Evolutionary conservation across 2,888 invertebrate species (phyloP).

Genomic region (Thumatha senex): DNA sequence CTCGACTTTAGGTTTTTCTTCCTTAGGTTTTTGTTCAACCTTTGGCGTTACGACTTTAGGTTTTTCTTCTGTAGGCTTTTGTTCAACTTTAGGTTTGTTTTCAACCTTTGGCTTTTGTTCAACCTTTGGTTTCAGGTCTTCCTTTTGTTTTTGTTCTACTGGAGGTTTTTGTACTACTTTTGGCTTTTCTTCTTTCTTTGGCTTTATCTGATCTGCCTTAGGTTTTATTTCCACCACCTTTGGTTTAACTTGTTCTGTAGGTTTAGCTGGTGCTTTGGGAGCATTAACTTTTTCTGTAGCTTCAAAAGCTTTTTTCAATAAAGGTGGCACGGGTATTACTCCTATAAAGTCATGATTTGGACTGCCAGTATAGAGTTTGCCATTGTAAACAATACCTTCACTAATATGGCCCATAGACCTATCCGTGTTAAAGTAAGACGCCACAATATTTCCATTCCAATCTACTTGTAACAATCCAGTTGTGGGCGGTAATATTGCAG

Average conservation of each 20-base stretch:
- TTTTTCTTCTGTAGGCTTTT: slow-evolving; percentile 27
- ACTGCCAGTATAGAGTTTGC: slow-evolving; percentile 86
- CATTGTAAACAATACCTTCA: slow-evolving; percentile 86
- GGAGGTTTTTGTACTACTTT: slow-evolving; percentile 26
- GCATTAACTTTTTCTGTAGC: slow-evolving; percentile 12
- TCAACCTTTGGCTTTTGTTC: slow-evolving; percentile 25
- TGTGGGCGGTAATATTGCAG: slow-evolving; percentile 62
- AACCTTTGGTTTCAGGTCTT: slow-evolving; percentile 25
- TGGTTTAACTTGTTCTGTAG: slow-evolving; percentile 4
- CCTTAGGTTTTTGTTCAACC: slow-evolving; percentile 17
- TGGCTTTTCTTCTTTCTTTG: slow-evolving; percentile 8
- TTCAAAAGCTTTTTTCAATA: slow-evolving; percentile 67
- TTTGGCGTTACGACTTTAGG: slow-evolving; percentile 33
- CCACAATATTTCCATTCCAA: slow-evolving; percentile 88
- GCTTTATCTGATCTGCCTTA: slow-evolving; percentile 13
- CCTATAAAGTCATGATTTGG: slow-evolving; percentile 87
- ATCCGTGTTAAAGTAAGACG: slow-evolving; percentile 86
- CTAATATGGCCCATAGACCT: slow-evolving; percentile 80
- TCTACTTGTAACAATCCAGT: slow-evolving; percentile 86
- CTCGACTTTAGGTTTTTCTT: slow-evolving; percentile 12
- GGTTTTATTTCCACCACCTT: slow-evolving; percentile 21
- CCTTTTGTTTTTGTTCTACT: slow-evolving; percentile 37
- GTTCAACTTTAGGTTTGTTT: slow-evolving; percentile 18
- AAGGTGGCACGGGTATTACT: slow-evolving; percentile 83
- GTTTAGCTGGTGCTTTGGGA: slow-evolving; percentile 37